These are phyloP conservation scores for Glossosoma conforme DNA, from an alignment of 1,140 invertebrate species.

Conservation along the genomic window DNA sequence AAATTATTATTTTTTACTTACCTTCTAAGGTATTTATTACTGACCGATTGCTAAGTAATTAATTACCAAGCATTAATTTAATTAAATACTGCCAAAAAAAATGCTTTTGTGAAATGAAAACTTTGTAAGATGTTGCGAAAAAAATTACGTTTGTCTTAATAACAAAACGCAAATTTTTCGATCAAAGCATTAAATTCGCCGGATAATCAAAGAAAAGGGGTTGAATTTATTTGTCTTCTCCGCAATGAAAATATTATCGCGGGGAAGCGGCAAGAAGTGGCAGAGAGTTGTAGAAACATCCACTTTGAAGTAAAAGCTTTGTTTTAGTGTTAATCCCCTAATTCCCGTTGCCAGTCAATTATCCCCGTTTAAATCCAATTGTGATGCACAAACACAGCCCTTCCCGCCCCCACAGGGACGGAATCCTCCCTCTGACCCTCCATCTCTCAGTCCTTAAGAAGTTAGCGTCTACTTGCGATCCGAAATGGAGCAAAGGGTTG, in stretches of 20 bases:
- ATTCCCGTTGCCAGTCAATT: conserved; percentile 32
- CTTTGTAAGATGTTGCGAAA: too few relatives aligned
- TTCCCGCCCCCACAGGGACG: conserved; percentile 8
- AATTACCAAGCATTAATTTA: too few relatives aligned
- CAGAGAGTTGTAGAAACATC: conserved; percentile 20
- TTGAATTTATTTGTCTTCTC: conserved; percentile 19
- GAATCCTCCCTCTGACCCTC: conserved; percentile 2
- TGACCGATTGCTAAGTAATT: too few relatives aligned
- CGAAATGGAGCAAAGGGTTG: conserved; percentile 29
- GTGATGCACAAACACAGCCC: conserved; percentile 29
- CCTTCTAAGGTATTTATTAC: too few relatives aligned
- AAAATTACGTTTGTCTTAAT: too few relatives aligned
- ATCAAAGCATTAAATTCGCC: background rate
- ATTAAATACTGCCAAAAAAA: too few relatives aligned
- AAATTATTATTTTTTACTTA: too few relatives aligned
- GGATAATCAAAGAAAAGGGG: conserved; percentile 20
- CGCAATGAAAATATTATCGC: conserved; percentile 16
- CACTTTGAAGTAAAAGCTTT: conserved; percentile 32
- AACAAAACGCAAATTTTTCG: too few relatives aligned
- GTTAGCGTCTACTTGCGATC: conserved; percentile 23
- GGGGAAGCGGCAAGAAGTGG: conserved; percentile 15
- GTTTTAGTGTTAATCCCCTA: conserved; percentile 32
- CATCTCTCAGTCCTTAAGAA: conserved; percentile 6
- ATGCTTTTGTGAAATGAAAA: too few relatives aligned
- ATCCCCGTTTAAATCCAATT: conserved; percentile 34